Base-by-base conservation (phyloP, 2,113 vertebrate genomes). In the Callopanchax toddi region DNA sequence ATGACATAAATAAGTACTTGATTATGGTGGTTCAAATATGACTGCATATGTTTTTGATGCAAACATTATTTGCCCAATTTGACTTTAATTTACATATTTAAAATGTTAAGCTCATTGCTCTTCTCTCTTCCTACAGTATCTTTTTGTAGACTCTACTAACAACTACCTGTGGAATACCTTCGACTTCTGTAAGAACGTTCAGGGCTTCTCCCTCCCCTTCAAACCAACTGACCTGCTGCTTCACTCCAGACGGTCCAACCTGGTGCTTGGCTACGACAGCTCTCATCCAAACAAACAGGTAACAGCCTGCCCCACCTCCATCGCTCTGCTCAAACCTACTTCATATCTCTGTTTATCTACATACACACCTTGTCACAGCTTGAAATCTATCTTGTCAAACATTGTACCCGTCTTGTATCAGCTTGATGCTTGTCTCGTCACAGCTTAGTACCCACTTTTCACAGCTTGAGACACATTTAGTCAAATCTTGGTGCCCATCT, bases 271-370 rank as follows among this genome's bases (percentile, higher is more conserved):
- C 46, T 99, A 96, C 0, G 97, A 98, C 86, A 82, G 93, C 65
- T 95, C 95, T 21, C 96, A 99, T 75, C 95, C 96, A 15, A 95
- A 96, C 84, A 99, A 98, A 61, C 96, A 97, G 95, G 97, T 98
- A 87, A 74, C 43, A 5, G 6, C 40, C 1, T 1, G 11, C 20
- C 43, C 16, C 13, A 18, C 8, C 20, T 0, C 22, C 0, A 16
- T 26, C 40, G 39, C 8, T 11, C 9, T n/a, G n/a, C n/a, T n/a
- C n/a, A n/a, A n/a, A n/a, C n/a, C n/a, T n/a, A n/a, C n/a, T n/a
- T n/a, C n/a, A n/a, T n/a, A n/a, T n/a, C n/a, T n/a, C n/a, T n/a
- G n/a, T n/a, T n/a, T n/a, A n/a, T n/a, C n/a, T n/a, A n/a, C n/a
- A n/a, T n/a, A n/a, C n/a, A n/a, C n/a, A n/a, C n/a, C n/a, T n/a